These are phyloP conservation scores for Cotesia congregata DNA, from an alignment of 2,888 invertebrate genomes.

Conservation along the genomic window DNA sequence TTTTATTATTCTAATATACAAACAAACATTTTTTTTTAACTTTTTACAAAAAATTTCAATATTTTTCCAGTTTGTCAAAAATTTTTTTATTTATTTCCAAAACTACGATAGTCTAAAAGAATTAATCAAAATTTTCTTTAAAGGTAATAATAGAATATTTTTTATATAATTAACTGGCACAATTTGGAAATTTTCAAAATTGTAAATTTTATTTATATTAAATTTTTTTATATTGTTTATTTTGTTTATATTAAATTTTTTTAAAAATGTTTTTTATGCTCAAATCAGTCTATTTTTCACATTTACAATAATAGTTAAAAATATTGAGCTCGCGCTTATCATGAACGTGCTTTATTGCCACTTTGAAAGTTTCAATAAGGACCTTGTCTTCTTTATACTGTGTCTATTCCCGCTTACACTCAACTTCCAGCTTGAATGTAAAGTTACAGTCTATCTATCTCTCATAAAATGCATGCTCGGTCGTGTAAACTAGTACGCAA, in stretches of 20 bases:
- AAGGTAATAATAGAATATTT: no score
- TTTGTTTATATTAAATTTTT: neutral
- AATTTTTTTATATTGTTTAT: no score
- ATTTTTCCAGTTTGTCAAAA: no score
- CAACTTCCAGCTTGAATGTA: slow-evolving; percentile 26
- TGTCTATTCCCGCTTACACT: slow-evolving; percentile 36
- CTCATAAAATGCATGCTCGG: slow-evolving; percentile 58
- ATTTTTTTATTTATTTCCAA: no score
- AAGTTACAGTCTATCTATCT: slow-evolving; percentile 43
- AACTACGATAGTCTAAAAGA: no score
- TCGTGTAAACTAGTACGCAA: slow-evolving; percentile 53
- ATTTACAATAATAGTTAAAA: slow-evolving; percentile 11
- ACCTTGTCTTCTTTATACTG: slow-evolving; percentile 29
- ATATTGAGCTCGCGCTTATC: slow-evolving; percentile 38
- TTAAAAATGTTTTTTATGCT: neutral
- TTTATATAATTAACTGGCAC: no score
- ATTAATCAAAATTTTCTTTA: no score
- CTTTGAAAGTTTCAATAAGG: slow-evolving; percentile 51
- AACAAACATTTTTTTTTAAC: no score
- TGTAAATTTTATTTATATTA: no score
- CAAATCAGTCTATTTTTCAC: neutral
- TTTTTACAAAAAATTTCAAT: no score
- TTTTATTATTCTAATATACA: no score
- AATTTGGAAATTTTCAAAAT: no score
- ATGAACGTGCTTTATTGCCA: slow-evolving; percentile 47